These are phyloP conservation scores for Pterostichus niger DNA, from an alignment of 2,888 invertebrate species.

Conservation along the genomic window DNA sequence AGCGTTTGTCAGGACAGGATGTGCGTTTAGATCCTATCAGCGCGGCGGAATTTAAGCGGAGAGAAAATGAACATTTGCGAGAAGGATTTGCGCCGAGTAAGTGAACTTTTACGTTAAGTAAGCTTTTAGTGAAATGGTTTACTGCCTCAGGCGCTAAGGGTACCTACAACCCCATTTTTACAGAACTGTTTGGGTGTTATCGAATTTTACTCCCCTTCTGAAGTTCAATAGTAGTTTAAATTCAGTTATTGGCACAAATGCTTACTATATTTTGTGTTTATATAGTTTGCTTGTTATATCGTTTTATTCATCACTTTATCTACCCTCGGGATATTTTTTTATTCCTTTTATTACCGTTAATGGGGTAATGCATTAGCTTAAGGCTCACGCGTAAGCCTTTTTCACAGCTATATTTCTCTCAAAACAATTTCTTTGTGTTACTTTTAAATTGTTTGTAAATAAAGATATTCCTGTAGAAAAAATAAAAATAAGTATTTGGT, in stretches of 20 bases:
- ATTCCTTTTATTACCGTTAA: slow-evolving; percentile 13
- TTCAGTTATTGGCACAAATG: slow-evolving; percentile 43
- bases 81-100: slow-evolving; percentile 45
- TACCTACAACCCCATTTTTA: slow-evolving; percentile 22
- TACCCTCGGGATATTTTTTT: slow-evolving; percentile 1
- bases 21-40: slow-evolving; percentile 32
- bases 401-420: neutral
- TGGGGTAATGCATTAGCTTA: slow-evolving; percentile 4
- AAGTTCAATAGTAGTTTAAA: slow-evolving; percentile 41
- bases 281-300: slow-evolving; percentile 23
- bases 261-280: slow-evolving; percentile 35
- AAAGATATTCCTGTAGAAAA: too few relatives aligned
- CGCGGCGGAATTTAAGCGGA: slow-evolving; percentile 14
- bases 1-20: slow-evolving; percentile 24
- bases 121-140: slow-evolving; percentile 53
- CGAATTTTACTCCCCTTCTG: slow-evolving; percentile 21
- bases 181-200: slow-evolving; percentile 27
- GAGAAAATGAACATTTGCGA: slow-evolving; percentile 58
- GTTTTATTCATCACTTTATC: slow-evolving; percentile 20
- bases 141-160: slow-evolving; percentile 17
- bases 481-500: too few relatives aligned
- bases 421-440: neutral
- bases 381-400: neutral
- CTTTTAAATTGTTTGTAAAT: too few relatives aligned
- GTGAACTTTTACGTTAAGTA: slow-evolving; percentile 55